Percentiles rank a stretch among this genome's conserved stretches.
Evolutionary conservation across 2,888 invertebrate genomes (phyloP).

Genomic region (Odontomyia ornata): DNA sequence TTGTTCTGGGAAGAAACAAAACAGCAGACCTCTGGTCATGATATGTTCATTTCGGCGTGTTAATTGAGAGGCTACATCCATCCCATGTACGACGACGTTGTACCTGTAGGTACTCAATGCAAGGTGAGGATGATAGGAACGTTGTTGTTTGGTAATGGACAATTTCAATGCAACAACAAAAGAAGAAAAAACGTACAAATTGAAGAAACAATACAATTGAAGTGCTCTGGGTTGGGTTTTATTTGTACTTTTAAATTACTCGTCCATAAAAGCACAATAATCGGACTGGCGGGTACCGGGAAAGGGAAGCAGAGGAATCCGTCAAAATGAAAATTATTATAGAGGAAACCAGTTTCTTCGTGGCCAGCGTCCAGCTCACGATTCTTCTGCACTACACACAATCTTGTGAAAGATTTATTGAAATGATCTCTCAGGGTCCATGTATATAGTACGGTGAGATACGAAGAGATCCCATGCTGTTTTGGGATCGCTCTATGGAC

Average conservation of each 20-base stretch:
- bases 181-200: background rate
- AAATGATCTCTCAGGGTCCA: background rate
- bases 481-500: too few relatives aligned
- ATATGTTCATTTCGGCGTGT: slow-evolving; percentile 25
- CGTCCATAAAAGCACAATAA: background rate
- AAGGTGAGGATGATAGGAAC: background rate
- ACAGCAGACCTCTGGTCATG: background rate
- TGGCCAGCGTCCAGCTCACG: slow-evolving; percentile 8
- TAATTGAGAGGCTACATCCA: slow-evolving; percentile 19
- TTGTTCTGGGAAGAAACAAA: background rate
- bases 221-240: background rate
- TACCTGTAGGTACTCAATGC: background rate
- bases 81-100: background rate
- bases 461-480: background rate
- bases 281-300: background rate
- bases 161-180: slow-evolving; percentile 1
- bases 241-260: background rate
- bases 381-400: background rate
- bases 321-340: too few relatives aligned
- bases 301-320: background rate
- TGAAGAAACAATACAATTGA: background rate
- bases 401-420: slow-evolving; percentile 21
- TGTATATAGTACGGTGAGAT: background rate
- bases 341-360: slow-evolving; percentile 4
- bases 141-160: background rate